A percentile compares a stretch with the other conserved stretches of the same genome.
Conservation (phyloP, 1,140 invertebrate genomes). For the Bactericera cockerelli region DNA sequence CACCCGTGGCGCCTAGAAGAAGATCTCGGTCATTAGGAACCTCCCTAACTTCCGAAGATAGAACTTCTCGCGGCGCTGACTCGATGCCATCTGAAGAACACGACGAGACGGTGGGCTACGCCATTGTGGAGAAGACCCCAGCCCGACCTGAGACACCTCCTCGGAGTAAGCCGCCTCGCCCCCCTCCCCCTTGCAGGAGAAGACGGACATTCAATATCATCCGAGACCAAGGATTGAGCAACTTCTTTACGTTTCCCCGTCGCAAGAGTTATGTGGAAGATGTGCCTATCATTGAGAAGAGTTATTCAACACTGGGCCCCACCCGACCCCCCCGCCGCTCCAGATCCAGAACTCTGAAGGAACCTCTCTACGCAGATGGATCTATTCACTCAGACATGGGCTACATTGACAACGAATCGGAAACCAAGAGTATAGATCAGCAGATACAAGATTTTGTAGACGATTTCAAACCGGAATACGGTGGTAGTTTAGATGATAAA, state of each 20-base stretch:
- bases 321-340: slow-evolving; percentile 35
- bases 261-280: slow-evolving; percentile 21
- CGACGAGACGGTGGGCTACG: slow-evolving; percentile 39
- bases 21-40: slow-evolving; percentile 38
- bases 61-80: slow-evolving; percentile 51
- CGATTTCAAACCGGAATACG: slow-evolving; percentile 17
- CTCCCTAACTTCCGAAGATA: slow-evolving; percentile 41
- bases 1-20: slow-evolving; percentile 31
- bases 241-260: slow-evolving; percentile 35
- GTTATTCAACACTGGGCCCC: slow-evolving; percentile 50
- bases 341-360: slow-evolving; percentile 32
- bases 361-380: slow-evolving; percentile 23
- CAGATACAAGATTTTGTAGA: slow-evolving; percentile 29
- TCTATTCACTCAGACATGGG: background rate
- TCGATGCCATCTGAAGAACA: slow-evolving; percentile 36
- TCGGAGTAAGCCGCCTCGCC: slow-evolving; percentile 33
- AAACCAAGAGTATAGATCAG: slow-evolving; percentile 15
- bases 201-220: slow-evolving; percentile 28
- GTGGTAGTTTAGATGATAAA: slow-evolving; percentile 33
- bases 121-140: slow-evolving; percentile 43
- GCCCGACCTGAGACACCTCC: background rate
- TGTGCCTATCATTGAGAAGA: slow-evolving; percentile 33
- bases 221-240: slow-evolving; percentile 21
- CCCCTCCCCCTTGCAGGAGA: slow-evolving; percentile 31
- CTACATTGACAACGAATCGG: slow-evolving; percentile 4